Evolutionary conservation across 2,888 invertebrate genomes (phyloP).

Genomic region (Noctua fimbriata): DNA sequence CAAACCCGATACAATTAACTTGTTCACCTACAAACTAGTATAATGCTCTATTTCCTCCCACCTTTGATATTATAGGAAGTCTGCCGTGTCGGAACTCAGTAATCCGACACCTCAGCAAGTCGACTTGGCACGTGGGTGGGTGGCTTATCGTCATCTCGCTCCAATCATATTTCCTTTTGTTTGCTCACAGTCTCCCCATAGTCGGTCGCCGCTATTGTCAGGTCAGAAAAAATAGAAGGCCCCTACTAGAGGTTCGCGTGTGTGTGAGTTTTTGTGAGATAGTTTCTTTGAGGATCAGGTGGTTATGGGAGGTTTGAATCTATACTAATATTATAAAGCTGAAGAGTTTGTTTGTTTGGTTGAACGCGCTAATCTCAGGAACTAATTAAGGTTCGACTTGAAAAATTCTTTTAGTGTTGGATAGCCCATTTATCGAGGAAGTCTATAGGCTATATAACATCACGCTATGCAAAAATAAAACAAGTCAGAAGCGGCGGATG

Average conservation of each 20-base stretch:
- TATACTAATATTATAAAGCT: too few species aligned
- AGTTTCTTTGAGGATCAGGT: background rate
- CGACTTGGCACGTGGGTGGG: constrained; percentile 75
- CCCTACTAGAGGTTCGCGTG: constrained; percentile 46
- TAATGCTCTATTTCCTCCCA: constrained; percentile 38
- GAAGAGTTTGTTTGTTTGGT: too few species aligned
- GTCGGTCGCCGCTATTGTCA: constrained; percentile 77
- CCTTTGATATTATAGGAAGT: constrained; percentile 40
- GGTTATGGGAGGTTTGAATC: background rate
- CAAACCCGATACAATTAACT: constrained; percentile 27
- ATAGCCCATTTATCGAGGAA: too few species aligned
- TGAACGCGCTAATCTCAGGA: too few species aligned
- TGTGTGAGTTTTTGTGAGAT: constrained; percentile 5
- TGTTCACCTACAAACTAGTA: constrained; percentile 27
- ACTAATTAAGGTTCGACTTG: too few species aligned
- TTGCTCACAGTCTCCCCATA: constrained; percentile 80
- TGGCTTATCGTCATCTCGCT: constrained; percentile 73
- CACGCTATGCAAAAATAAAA: too few species aligned
- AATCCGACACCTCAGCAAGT: constrained; percentile 58
- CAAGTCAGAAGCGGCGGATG: too few species aligned
- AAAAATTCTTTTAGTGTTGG: too few species aligned
- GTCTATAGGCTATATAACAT: too few species aligned
- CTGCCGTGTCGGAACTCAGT: constrained; percentile 33
- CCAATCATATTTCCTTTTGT: constrained; percentile 87
- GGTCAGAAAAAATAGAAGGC: constrained; percentile 61